These are phyloP conservation scores for Battus philenor DNA, from an alignment of 1,140 invertebrate species.

Conservation along the genomic window DNA sequence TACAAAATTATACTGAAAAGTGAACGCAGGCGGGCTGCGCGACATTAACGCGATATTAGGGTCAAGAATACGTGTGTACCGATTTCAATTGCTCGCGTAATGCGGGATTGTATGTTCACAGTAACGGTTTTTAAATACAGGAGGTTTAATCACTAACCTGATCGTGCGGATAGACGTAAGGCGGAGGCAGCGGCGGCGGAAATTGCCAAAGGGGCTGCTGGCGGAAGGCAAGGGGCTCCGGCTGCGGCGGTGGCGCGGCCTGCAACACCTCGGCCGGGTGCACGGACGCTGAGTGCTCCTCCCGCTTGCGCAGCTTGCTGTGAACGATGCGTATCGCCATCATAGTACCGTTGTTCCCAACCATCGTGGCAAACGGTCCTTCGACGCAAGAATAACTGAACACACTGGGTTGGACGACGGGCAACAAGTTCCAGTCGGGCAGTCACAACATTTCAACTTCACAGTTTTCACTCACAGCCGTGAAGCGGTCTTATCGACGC, in stretches of 20 bases:
- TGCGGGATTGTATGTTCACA: slow-evolving; percentile 22
- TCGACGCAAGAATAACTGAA: slow-evolving; percentile 64
- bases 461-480: slow-evolving; percentile 74
- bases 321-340: slow-evolving; percentile 91
- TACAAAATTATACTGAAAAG: slow-evolving; percentile 31
- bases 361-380: slow-evolving; percentile 77
- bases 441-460: slow-evolving; percentile 71
- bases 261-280: slow-evolving; percentile 82
- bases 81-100: too few relatives aligned
- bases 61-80: slow-evolving; percentile 59
- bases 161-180: slow-evolving; percentile 86
- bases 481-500: slow-evolving; percentile 54
- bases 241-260: slow-evolving; percentile 68
- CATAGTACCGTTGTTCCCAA: slow-evolving; percentile 88
- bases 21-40: slow-evolving; percentile 28
- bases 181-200: slow-evolving; percentile 83
- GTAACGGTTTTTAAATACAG: slow-evolving; percentile 1
- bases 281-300: slow-evolving; percentile 82
- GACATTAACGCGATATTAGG: slow-evolving; percentile 38
- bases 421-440: slow-evolving; percentile 69
- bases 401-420: slow-evolving; percentile 70
- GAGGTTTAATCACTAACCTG: slow-evolving; percentile 77
- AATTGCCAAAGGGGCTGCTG: slow-evolving; percentile 87
- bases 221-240: slow-evolving; percentile 75
- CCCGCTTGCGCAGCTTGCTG: slow-evolving; percentile 89